A percentile compares a stretch with the other conserved stretches of the same genome.
Evolutionary conservation across 30 jellyfish, hydroid and myxozoan species (phyloP).

Genomic region (Pelagia noctiluca): DNA sequence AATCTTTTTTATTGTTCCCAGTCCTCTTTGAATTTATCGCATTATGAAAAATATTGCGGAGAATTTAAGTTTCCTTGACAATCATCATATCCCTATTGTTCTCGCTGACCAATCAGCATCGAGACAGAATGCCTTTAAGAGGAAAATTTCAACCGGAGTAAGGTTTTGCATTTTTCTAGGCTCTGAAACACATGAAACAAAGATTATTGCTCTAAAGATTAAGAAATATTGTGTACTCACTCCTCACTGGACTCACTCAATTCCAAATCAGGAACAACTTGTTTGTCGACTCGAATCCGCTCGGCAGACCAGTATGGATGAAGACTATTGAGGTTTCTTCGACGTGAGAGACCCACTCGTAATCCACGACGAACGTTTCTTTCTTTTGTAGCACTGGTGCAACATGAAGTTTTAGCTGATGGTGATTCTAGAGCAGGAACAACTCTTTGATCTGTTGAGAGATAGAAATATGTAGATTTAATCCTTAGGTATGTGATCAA

Average conservation of each 20-base stretch:
- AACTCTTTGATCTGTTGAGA: neutral
- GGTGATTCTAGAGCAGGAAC: neutral
- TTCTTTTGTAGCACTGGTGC: neutral
- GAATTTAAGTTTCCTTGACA: no score
- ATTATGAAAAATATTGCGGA: no score
- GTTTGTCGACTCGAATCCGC: conserved; percentile 11
- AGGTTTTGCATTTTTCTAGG: no score
- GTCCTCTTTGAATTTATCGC: no score
- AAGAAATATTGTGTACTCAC: neutral
- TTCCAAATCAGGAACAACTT: conserved; percentile 29
- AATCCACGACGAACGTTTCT: neutral
- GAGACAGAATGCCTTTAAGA: no score
- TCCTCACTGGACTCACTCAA: neutral
- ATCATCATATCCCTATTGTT: no score
- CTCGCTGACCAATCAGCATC: no score
- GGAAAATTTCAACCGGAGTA: no score
- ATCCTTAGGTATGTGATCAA: neutral
- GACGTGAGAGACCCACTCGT: conserved; percentile 45
- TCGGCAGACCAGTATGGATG: conserved; percentile 45
- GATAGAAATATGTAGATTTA: neutral
- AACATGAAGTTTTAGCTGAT: neutral
- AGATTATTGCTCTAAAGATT: no score
- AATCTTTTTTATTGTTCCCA: no score
- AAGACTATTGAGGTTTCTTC: neutral
- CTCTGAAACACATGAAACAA: no score